Percentiles rank a stretch among this genome's conserved stretches.
Evolutionary conservation across 2,888 invertebrate species (phyloP).

Genomic region (Agapostemon virescens): DNA sequence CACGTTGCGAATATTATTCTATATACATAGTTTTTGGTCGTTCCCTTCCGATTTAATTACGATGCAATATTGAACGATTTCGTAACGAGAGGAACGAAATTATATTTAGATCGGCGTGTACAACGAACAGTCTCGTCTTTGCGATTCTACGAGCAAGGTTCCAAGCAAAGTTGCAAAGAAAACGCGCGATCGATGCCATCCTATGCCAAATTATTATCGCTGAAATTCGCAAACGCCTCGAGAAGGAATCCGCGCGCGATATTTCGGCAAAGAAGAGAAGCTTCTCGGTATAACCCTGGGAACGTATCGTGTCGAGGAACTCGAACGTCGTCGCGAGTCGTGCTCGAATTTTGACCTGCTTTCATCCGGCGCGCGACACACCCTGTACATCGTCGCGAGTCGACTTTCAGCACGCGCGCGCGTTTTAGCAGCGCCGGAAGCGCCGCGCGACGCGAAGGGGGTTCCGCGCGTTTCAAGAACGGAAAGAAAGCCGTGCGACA

Average conservation of each 20-base stretch:
- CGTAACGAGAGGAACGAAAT: neutral
- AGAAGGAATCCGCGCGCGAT: too few relatives aligned
- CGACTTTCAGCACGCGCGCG: neutral
- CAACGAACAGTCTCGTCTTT: neutral
- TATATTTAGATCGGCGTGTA: neutral
- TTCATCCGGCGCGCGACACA: too few relatives aligned
- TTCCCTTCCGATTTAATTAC: neutral
- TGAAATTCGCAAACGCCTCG: too few relatives aligned
- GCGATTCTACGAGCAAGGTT: too few relatives aligned
- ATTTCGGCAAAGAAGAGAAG: too few relatives aligned
- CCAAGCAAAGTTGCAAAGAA: too few relatives aligned
- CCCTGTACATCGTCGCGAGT: neutral
- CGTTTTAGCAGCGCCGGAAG: slow-evolving; percentile 46
- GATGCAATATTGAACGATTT: neutral
- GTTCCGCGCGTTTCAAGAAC: slow-evolving; percentile 23
- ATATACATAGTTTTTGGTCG: neutral
- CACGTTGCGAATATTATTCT: neutral
- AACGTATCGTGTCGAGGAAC: too few relatives aligned
- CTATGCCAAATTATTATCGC: too few relatives aligned
- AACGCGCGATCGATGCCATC: too few relatives aligned
- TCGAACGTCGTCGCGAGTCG: too few relatives aligned
- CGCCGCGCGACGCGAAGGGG: slow-evolving; percentile 40
- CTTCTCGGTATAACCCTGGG: too few relatives aligned
- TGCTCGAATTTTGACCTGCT: too few relatives aligned
- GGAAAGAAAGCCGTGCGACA: slow-evolving; percentile 39